Conservation (phyloP, 2,888 invertebrate species). For the Anthrax anthrax region DNA sequence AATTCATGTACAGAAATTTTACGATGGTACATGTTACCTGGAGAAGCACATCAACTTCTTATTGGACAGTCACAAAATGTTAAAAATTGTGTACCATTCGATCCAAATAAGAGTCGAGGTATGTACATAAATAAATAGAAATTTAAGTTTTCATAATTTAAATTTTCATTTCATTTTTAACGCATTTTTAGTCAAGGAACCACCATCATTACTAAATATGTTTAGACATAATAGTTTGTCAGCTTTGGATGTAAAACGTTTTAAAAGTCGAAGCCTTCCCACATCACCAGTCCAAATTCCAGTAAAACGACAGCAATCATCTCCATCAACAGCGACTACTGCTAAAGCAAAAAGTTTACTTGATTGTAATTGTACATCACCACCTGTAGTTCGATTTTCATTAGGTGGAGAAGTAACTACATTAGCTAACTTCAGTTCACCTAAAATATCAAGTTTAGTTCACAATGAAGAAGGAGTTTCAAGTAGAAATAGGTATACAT, state of each 20-base stretch:
- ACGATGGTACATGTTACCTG: conserved; percentile 80
- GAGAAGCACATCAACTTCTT: conserved; percentile 66
- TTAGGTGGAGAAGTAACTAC: conserved; percentile 15
- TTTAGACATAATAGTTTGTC: conserved; percentile 56
- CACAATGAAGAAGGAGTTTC: conserved; percentile 11
- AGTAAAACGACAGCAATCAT: conserved; percentile 11
- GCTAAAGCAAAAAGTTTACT: not conserved
- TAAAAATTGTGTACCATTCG: conserved; percentile 62
- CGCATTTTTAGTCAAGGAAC: conserved; percentile 21
- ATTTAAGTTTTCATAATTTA: too few species aligned
- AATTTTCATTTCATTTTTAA: not conserved
- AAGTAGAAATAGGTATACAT: conserved; percentile 14
- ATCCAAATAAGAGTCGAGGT: conserved; percentile 40
- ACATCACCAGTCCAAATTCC: conserved; percentile 18
- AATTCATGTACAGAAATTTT: conserved; percentile 40
- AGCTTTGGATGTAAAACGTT: conserved; percentile 44
- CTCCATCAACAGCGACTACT: conserved; percentile 4
- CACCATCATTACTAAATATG: conserved; percentile 37
- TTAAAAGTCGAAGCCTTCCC: conserved; percentile 22
- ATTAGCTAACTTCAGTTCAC: conserved; percentile 10
- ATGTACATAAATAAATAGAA: not conserved
- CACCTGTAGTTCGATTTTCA: conserved; percentile 14
- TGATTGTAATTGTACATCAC: conserved; percentile 8
- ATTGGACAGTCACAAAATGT: conserved; percentile 60
- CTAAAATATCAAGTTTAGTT: conserved; percentile 8